Conservation (phyloP, 2,888 invertebrate species). For the Lasioglossum figueresi region DNA sequence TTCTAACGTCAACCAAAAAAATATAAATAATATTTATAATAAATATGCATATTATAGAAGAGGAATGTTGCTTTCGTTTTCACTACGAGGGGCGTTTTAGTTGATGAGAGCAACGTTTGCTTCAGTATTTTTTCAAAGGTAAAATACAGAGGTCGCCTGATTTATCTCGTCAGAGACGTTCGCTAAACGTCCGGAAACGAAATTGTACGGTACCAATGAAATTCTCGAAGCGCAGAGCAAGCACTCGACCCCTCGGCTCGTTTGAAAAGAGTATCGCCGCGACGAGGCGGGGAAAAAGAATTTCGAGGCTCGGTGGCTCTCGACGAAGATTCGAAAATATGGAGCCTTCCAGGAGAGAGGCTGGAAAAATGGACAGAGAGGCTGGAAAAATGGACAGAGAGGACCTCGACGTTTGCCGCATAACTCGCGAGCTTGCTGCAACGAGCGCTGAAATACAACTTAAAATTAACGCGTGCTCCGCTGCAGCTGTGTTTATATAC, state of each 20-base stretch:
- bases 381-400: background rate
- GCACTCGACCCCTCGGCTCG: background rate
- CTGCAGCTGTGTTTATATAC: conserved; percentile 59
- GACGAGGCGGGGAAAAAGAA: background rate
- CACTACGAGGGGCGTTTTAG: background rate
- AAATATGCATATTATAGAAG: too few relatives aligned
- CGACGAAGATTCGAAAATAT: conserved; percentile 15
- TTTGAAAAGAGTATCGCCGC: background rate
- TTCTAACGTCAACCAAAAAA: too few relatives aligned
- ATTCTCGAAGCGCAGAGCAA: conserved; percentile 8
- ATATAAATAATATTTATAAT: too few relatives aligned
- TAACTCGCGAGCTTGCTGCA: conserved; percentile 44
- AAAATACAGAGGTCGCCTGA: background rate
- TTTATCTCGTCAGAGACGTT: background rate
- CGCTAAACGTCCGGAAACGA: background rate
- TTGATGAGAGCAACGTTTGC: background rate
- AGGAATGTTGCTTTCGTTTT: background rate
- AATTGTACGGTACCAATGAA: background rate
- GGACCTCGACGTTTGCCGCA: conserved; percentile 21
- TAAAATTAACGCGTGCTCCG: conserved; percentile 41
- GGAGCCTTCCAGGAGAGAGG: background rate
- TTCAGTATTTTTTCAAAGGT: background rate
- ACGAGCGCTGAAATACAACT: conserved; percentile 34
- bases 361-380: background rate
- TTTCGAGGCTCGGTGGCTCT: background rate